Conservation (phyloP, 2,113 vertebrate genomes). For the Crotalus horridus region DNA sequence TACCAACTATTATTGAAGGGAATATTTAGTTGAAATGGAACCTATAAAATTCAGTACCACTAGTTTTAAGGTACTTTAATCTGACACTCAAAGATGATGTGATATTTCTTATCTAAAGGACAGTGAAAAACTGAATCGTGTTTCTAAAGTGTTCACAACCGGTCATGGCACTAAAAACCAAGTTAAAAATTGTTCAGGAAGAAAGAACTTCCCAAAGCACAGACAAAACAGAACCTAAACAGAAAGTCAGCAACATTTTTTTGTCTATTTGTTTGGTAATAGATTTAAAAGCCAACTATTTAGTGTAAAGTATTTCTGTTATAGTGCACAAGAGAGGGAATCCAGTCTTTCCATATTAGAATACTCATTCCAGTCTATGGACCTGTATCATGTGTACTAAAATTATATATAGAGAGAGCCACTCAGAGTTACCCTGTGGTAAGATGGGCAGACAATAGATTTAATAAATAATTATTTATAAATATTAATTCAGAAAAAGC, state of each 20-base stretch:
- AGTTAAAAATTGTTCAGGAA: not conserved
- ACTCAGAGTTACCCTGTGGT: no score
- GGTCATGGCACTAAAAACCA: not conserved
- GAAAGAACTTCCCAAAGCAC: not conserved
- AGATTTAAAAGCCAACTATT: not conserved
- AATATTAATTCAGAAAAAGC: not conserved
- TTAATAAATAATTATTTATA: no score
- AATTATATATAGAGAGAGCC: no score
- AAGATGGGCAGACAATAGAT: no score
- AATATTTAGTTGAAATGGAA: slow-evolving; percentile 44
- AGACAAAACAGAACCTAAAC: not conserved
- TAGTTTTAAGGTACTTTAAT: slow-evolving; percentile 29
- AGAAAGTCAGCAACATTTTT: not conserved
- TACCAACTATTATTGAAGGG: slow-evolving; percentile 52
- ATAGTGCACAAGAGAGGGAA: not conserved
- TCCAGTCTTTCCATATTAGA: not conserved
- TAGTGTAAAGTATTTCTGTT: not conserved
- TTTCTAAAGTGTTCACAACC: not conserved
- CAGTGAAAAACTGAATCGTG: not conserved
- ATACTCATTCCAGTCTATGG: not conserved
- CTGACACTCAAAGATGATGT: not conserved
- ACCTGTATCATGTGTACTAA: not conserved
- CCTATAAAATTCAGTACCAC: slow-evolving; percentile 31
- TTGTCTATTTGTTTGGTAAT: not conserved
- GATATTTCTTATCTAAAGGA: not conserved